Base-by-base conservation (phyloP, 2,797 vertebrate genomes). In the Chrysocyon brachyurus region DNA sequence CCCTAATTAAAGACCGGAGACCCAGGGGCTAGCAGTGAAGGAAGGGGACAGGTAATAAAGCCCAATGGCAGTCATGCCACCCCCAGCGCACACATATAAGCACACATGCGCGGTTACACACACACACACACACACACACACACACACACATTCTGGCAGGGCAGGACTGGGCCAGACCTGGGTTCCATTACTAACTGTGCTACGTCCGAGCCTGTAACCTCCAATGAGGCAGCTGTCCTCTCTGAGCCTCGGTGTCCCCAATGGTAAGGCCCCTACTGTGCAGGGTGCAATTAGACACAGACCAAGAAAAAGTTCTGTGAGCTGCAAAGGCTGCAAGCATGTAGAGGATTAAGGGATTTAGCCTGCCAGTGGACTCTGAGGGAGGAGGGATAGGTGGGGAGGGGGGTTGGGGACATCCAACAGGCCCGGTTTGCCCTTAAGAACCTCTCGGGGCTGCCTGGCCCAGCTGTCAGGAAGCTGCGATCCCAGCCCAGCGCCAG, bases 401-500 rank as follows among this genome's bases (percentile, higher is more conserved):
- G 40, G 77, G 59, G 92, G 49, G 57, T 4, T 2, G 1, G 49
- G 63, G 84, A 26, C 33, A 49, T 19, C 70, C 21, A 40, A 31
- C 56, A 72, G 57, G 61, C 63, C 66, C 2, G 3, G 28, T 33
- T 88, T 92, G 64, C 78, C 49, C 6, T 57, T 75, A 72, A 86
- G 73, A 87, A 59, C 63, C 52, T 93, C 95, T 75, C 56, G 49
- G 84, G 68, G 46, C 63, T 90, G 56, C 36, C 56, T 33, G 72
- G 79, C 64, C 77, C 97, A 98, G 96, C 93, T 97, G 94, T 97
- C 93, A 49, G 56, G 87, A 46, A 16, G 73, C 85, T 49, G 40
- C 2, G 1, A 70, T 72, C 79, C 31, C 49, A 81, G 84, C 49
- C 64, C 78, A 90, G 87, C 0, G 1, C 89, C 77, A 86, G 96